A percentile compares a stretch with the other conserved stretches of the same genome.
These are phyloP conservation scores for Saguinus midas DNA, from an alignment of 2,113 vertebrate species.

Conservation along the genomic window DNA sequence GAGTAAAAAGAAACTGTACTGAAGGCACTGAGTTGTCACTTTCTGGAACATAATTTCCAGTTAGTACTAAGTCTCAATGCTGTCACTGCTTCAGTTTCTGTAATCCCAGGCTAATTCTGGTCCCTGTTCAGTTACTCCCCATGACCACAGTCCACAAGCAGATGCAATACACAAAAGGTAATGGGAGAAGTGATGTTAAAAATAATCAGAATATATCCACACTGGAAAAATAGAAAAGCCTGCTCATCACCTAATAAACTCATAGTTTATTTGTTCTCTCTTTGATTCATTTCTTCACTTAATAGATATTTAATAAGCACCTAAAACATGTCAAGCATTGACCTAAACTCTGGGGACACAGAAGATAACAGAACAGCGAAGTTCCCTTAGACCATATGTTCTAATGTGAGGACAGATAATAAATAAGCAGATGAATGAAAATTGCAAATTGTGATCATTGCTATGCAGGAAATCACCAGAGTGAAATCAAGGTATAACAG, in stretches of 20 bases:
- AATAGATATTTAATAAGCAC: background rate
- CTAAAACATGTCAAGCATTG: constrained; percentile 3
- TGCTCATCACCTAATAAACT: background rate
- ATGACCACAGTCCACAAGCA: background rate
- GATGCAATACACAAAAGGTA: background rate
- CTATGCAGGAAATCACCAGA: background rate
- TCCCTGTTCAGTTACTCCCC: background rate
- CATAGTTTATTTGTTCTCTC: background rate
- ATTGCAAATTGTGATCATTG: background rate
- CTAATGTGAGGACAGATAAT: background rate
- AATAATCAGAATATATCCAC: background rate
- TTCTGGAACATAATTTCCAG: background rate
- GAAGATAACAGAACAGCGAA: background rate
- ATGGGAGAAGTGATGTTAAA: background rate
- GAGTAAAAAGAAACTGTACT: background rate
- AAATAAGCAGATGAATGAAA: constrained; percentile 23
- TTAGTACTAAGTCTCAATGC: background rate
- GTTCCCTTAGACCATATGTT: background rate
- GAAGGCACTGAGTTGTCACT: background rate
- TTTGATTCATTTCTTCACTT: background rate
- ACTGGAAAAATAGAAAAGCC: background rate
- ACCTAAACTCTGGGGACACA: background rate
- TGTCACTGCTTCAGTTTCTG: background rate
- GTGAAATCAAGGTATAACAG: background rate
- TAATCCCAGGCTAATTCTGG: background rate